A percentile compares a stretch with the other conserved stretches of the same genome.
Evolutionary conservation across 1,140 invertebrate species (phyloP).

Genomic region (Drosophila malerkotliana): DNA sequence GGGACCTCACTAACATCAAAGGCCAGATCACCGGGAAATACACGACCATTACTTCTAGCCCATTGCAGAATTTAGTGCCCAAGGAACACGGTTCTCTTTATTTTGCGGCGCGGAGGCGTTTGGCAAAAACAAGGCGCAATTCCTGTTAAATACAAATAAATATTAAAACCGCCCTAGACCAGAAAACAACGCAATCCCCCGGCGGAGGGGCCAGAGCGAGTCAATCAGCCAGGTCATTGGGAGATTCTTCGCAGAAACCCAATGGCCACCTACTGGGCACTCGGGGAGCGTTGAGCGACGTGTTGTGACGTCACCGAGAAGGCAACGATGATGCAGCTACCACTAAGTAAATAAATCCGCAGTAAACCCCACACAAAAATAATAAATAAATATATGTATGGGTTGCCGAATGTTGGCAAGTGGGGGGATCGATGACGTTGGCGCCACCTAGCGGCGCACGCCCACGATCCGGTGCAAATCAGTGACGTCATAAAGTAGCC

Average conservation of each 20-base stretch:
- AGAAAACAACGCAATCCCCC: conserved; percentile 38
- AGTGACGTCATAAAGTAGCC: conserved; percentile 45
- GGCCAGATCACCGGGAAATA: conserved; percentile 21
- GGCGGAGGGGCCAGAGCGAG: conserved; percentile 7
- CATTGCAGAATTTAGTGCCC: conserved; percentile 8
- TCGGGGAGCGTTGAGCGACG: conserved; percentile 29
- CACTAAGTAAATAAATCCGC: conserved; percentile 17
- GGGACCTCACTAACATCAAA: conserved; percentile 32
- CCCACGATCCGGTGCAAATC: conserved; percentile 30
- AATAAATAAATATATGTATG: conserved; percentile 38
- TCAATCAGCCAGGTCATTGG: conserved; percentile 54
- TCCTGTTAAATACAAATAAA: conserved; percentile 73
- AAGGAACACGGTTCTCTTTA: not conserved
- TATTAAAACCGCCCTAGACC: conserved; percentile 36
- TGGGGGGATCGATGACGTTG: conserved; percentile 51
- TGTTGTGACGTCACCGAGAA: conserved; percentile 45
- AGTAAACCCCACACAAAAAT: conserved; percentile 17
- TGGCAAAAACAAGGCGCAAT: conserved; percentile 64
- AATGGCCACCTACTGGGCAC: conserved; percentile 56
- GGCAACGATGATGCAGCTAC: conserved; percentile 26
- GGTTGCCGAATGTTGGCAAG: not conserved
- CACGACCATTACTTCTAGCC: conserved; percentile 19
- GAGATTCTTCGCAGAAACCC: conserved; percentile 28
- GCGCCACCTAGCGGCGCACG: conserved; percentile 45
- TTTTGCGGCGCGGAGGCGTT: conserved; percentile 27